These are phyloP conservation scores for Heliconius nattereri DNA, from an alignment of 1,140 invertebrate species.

Conservation along the genomic window DNA sequence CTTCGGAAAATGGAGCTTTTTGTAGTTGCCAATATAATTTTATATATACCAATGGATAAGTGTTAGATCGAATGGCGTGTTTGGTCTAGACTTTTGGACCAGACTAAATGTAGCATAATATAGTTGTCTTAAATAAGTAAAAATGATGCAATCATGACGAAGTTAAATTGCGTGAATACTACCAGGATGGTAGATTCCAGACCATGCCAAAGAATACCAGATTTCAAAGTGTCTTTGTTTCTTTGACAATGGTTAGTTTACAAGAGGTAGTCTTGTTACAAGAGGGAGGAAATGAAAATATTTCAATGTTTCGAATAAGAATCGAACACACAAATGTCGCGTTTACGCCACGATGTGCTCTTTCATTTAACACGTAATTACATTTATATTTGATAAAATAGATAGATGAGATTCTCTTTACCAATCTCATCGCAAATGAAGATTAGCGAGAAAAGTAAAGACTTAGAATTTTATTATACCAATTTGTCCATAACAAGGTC, in stretches of 20 bases:
- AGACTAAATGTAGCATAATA: background rate
- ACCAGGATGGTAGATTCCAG: too few species aligned
- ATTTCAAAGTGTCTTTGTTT: too few species aligned
- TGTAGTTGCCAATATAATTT: background rate
- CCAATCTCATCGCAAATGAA: background rate
- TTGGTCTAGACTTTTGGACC: background rate
- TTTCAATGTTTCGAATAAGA: too few species aligned
- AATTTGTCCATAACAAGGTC: constrained; percentile 1
- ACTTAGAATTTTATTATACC: background rate
- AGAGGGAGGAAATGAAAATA: too few species aligned
- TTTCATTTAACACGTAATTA: background rate
- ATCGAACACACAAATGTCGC: too few species aligned
- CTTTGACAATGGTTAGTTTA: too few species aligned
- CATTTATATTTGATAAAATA: background rate
- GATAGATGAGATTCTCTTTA: background rate
- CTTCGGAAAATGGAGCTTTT: background rate
- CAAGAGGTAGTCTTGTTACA: too few species aligned
- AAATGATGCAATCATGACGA: too few species aligned
- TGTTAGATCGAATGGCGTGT: background rate
- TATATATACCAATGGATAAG: background rate
- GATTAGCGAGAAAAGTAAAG: background rate
- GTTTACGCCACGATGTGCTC: too few species aligned
- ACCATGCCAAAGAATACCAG: too few species aligned
- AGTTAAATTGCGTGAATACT: too few species aligned
- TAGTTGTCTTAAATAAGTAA: too few species aligned